These are phyloP conservation scores for Ceratina australensis DNA, from an alignment of 1,140 invertebrate genomes.

Conservation along the genomic window DNA sequence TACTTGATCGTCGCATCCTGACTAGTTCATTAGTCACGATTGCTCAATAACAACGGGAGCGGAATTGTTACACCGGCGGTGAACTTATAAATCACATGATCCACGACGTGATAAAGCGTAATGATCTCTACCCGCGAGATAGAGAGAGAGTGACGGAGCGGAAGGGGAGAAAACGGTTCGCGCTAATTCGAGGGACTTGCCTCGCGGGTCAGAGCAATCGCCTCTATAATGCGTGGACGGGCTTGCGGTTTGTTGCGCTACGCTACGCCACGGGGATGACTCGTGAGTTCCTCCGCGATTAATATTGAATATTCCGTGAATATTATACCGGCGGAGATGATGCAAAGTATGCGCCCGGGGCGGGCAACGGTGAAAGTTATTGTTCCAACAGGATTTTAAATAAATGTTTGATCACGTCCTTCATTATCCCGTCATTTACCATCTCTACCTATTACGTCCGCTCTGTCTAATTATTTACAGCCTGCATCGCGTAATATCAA, in stretches of 20 bases:
- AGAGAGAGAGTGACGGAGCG: neutral
- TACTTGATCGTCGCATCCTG: constrained; percentile 58
- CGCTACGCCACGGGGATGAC: constrained; percentile 10
- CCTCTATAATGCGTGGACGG: constrained; percentile 35
- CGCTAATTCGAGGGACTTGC: constrained; percentile 67
- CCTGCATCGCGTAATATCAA: no score
- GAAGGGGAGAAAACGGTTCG: constrained; percentile 37
- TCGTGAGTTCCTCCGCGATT: constrained; percentile 27
- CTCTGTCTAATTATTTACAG: no score
- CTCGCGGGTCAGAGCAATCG: constrained; percentile 54
- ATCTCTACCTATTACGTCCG: no score
- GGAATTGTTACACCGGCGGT: constrained; percentile 62
- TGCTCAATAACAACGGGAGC: constrained; percentile 65
- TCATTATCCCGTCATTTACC: no score
- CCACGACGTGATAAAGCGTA: constrained; percentile 58
- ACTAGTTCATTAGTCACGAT: constrained; percentile 72
- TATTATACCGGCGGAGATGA: constrained; percentile 5
- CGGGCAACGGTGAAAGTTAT: neutral
- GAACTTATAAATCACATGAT: constrained; percentile 70
- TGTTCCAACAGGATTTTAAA: neutral
- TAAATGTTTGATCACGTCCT: no score
- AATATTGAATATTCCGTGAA: constrained; percentile 29
- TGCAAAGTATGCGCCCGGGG: neutral
- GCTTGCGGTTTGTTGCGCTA: neutral
- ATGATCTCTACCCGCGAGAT: constrained; percentile 48